Evolutionary conservation across 2,888 invertebrate genomes (phyloP), one percentile per base, ranked within the genome.

Genomic region (Pilophorus perplexus): DNA sequence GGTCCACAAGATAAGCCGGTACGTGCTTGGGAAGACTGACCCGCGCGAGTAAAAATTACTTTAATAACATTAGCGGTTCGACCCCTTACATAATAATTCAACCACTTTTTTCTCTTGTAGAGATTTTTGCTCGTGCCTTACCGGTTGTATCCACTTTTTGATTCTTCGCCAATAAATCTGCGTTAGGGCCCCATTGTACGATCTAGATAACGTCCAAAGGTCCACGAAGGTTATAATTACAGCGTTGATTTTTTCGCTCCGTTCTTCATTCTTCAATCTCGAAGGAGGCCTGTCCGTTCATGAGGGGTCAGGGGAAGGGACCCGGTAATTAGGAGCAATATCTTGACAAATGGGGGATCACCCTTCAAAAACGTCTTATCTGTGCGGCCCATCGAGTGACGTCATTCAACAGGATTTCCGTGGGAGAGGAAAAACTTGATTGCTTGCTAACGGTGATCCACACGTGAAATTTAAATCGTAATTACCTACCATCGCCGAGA

Each of bases 71-170:
- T 55, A 38, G 10, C 18, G 20, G n/a, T n/a, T 10, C 55, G 55
- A 55, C 55, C 55, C 55, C 55, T 55, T 55, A 38, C 55, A 38
- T 55, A 55, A n/a, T n/a, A n/a, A 55, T 38, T 55, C 55, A 38
- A 55, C 55, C 38, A n/a, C n/a, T n/a, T n/a, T n/a, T n/a, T 55
- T 22, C 33, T 12, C 33, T 6, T 12, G 6, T 12, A 33, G 33
- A 8, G 6, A 8, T 33, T 33, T 33, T 52, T 28, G 52, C 52
- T 52, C 28, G 52, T 52, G 52, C 52, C 18, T 23, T 52, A 52
- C 52, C 52, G 52, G 28, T n/a, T n/a, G n/a, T n/a, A n/a, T 52
- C 27, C 25, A 52, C 27, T 25, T 28, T 52, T 52, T 52, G 42
- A 42, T 42, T 42, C 42, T 14, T 42, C 42, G 5, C 16, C 42